A percentile compares a stretch with the other conserved stretches of the same genome.
These are phyloP conservation scores for Hirtodrosophila alboralis DNA, from an alignment of 2,888 invertebrate genomes.

Conservation along the genomic window DNA sequence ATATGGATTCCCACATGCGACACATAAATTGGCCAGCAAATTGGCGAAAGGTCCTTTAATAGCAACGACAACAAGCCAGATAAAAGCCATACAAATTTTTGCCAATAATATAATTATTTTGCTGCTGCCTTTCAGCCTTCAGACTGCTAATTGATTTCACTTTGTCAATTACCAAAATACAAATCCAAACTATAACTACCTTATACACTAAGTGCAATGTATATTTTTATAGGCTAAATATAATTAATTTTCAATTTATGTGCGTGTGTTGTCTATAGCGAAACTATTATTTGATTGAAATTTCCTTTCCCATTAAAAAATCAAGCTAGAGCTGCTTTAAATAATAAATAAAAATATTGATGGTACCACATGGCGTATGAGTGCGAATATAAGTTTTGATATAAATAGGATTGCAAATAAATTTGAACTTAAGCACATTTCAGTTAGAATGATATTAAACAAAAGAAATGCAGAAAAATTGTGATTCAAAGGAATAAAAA, in stretches of 20 bases:
- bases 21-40: constrained; percentile 10
- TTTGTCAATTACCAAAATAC: constrained; percentile 9
- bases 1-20: constrained; percentile 34
- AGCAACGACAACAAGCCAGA: not conserved
- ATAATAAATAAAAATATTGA: constrained; percentile 26
- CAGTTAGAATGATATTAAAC: no score
- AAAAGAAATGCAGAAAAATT: no score
- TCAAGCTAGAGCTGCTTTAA: constrained; percentile 6
- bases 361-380: constrained; percentile 43
- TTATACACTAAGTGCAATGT: not conserved
- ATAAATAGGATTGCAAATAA: not conserved
- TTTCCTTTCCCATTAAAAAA: constrained; percentile 28
- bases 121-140: constrained; percentile 25
- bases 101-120: constrained; percentile 53
- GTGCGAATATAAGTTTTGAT: constrained; percentile 8
- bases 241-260: constrained; percentile 24
- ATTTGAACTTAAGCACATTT: no score
- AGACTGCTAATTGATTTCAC: constrained; percentile 38
- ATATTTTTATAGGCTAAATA: no score
- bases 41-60: not conserved
- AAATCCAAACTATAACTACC: no score
- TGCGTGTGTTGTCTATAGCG: constrained; percentile 7
- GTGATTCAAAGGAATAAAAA: no score
- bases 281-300: constrained; percentile 46
- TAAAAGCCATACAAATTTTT: constrained; percentile 43